Base-by-base conservation (phyloP, 2,888 invertebrate genomes). In the Ischnus inquisitorius region DNA sequence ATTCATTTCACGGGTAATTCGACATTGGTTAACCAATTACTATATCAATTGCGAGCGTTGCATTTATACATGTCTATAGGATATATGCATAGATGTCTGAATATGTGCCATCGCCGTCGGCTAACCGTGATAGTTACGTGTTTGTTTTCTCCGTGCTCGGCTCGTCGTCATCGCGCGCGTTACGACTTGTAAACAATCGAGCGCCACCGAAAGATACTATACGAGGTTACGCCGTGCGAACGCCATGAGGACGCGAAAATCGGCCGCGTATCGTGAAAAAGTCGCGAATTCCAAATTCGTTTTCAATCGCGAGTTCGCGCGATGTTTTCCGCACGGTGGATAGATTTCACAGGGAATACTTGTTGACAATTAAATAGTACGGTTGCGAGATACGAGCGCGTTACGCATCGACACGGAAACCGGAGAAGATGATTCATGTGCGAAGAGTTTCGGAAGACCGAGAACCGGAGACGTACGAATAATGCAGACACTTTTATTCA, bases 131-230 rank as follows among this genome's bases (percentile, higher is more conserved):
- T 41, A 57, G 57, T 57, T 57, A 57, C 57, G 16, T 57, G 57
- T 57, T 51, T 57, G 34, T 34, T 34, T 34, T 46, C 46, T 12
- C 14, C 57, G 57, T 57, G 57, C 14, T 22, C 22, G 22, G 22
- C 57, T n/a, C 57, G 34, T 57, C 57, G 22, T 57, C 57, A 22
- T 14, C 57, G 57, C 19, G 22, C 1, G 12, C 19, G 12, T 46
- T 54, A n/a, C 22, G 19, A 22, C 57, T n/a, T 57, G 57, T 57
- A 25, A 57, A 57, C 57, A 57, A 57, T 22, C 25, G 22, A 25
- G 51, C 6, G 6, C 16, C 19, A 22, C 54, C 22, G 22, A 19
- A 48, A 14, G 48, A 16, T 19, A 10, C 4, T 6, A 8, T n/a
- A n/a, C 8, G 51, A 19, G 51, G 51, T 19, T n/a, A 19, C 8